Conservation (phyloP, 1,140 invertebrate species). For the Nautilus pompilius region DNA sequence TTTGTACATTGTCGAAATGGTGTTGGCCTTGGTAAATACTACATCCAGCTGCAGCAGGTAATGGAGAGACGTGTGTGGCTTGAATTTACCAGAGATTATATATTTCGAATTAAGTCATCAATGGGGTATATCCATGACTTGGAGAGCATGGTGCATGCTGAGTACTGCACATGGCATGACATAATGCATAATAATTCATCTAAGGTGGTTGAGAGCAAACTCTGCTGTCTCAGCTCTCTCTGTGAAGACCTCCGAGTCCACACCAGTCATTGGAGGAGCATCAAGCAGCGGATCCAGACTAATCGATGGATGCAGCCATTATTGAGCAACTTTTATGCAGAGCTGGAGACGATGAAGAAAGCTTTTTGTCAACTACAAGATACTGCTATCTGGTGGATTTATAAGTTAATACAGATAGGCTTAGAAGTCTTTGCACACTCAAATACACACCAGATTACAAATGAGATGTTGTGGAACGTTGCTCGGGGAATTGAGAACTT, state of each 20-base stretch:
- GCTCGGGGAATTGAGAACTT: constrained; percentile 51
- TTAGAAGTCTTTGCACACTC: constrained; percentile 52
- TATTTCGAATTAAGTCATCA: constrained; percentile 32
- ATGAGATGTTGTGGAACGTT: constrained; percentile 50
- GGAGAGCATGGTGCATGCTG: constrained; percentile 36
- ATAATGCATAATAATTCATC: constrained; percentile 38
- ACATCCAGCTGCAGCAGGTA: constrained; percentile 32
- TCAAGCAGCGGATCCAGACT: constrained; percentile 47
- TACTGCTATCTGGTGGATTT: constrained; percentile 46
- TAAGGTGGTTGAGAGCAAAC: constrained; percentile 40
- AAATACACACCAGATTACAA: constrained; percentile 35
- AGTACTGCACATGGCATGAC: constrained; percentile 39
- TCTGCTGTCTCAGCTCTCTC: constrained; percentile 46
- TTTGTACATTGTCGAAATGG: constrained; percentile 46
- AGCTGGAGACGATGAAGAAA: constrained; percentile 35
- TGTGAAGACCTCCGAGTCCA: constrained; percentile 52
- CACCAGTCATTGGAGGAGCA: constrained; percentile 50
- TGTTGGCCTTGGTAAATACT: constrained; percentile 32
- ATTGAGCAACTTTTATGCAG: constrained; percentile 33
- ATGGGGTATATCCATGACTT: constrained; percentile 43
- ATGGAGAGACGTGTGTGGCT: constrained; percentile 41
- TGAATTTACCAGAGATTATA: constrained; percentile 44
- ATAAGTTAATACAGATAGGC: constrained; percentile 47
- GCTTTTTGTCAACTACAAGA: constrained; percentile 30
- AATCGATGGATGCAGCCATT: constrained; percentile 40